Evolutionary conservation across 2,888 invertebrate genomes (phyloP).

Genomic region (Orchesellides sinensis): DNA sequence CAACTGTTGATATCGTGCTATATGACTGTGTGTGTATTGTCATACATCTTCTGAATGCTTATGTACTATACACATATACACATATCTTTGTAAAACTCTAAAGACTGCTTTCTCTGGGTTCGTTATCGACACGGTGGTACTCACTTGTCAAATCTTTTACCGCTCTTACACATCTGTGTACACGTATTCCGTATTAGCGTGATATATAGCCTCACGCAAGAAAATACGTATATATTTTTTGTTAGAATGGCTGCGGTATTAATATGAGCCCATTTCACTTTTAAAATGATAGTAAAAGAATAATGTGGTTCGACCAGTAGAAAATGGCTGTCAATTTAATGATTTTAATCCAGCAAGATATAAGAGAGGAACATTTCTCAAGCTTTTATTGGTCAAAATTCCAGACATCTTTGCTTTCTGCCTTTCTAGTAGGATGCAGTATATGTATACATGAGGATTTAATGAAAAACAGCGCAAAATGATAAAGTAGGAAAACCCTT

Average conservation of each 20-base stretch:
- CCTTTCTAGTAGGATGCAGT: too few species aligned
- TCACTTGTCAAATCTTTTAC: too few species aligned
- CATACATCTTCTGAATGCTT: slow-evolving; percentile 36
- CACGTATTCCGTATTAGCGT: too few species aligned
- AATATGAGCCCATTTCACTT: slow-evolving; percentile 8
- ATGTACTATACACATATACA: not conserved
- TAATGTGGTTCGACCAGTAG: slow-evolving; percentile 42
- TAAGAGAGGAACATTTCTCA: slow-evolving; percentile 19
- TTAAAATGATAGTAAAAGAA: slow-evolving; percentile 48
- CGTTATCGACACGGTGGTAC: too few species aligned
- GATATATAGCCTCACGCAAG: too few species aligned
- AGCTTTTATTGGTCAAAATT: slow-evolving; percentile 8
- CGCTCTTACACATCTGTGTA: too few species aligned
- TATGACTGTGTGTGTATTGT: slow-evolving; percentile 36
- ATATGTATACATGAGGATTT: not conserved
- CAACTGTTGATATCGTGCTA: slow-evolving; percentile 63
- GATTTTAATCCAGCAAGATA: slow-evolving; percentile 59
- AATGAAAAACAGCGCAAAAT: slow-evolving; percentile 13
- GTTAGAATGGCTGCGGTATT: too few species aligned
- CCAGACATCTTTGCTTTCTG: too few species aligned
- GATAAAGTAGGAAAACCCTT: slow-evolving; percentile 54
- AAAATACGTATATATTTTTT: too few species aligned
- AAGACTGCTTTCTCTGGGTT: too few species aligned
- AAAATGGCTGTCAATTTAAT: slow-evolving; percentile 61
- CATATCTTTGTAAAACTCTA: too few species aligned